These are phyloP conservation scores for Aspidoscelis tigris DNA, from an alignment of 2,113 vertebrate species.

Conservation along the genomic window DNA sequence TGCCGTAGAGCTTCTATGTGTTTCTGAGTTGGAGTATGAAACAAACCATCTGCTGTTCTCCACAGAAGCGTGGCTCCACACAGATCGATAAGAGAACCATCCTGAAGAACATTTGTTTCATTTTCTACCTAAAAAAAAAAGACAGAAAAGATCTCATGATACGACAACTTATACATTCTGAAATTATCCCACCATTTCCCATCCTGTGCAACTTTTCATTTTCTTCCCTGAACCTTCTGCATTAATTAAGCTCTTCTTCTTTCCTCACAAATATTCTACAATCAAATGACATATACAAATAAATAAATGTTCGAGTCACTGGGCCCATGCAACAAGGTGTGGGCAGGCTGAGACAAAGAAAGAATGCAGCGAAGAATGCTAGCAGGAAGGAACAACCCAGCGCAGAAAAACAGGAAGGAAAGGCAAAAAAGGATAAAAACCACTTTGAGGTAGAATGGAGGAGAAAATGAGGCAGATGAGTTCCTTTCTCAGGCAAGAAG, in stretches of 20 bases:
- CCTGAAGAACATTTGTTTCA: constrained; percentile 93
- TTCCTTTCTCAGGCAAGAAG: too few species aligned
- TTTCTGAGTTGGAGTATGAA: constrained; percentile 94
- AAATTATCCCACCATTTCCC: accelerated
- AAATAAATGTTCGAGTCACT: neutral
- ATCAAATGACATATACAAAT: neutral
- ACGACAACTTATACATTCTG: neutral
- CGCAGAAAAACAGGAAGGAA: too few species aligned
- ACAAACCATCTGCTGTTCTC: constrained; percentile 93
- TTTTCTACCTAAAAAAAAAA: constrained; percentile 86
- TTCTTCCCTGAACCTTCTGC: accelerated
- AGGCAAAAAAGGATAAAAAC: too few species aligned
- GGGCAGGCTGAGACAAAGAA: too few species aligned
- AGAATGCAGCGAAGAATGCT: too few species aligned
- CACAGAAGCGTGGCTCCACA: constrained; percentile 96
- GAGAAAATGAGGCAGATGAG: too few species aligned
- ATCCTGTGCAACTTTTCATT: neutral
- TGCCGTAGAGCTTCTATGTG: constrained; percentile 97
- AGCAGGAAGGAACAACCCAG: too few species aligned
- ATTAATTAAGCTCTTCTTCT: neutral
- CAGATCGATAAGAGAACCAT: constrained; percentile 95
- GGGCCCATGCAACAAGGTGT: neutral
- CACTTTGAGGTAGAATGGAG: too few species aligned
- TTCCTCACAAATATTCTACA: neutral
- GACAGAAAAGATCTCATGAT: neutral